phyloP scores from a whole-genome alignment of 2,797 vertebrate genomes.

The Acropternis orthonyx region DNA sequence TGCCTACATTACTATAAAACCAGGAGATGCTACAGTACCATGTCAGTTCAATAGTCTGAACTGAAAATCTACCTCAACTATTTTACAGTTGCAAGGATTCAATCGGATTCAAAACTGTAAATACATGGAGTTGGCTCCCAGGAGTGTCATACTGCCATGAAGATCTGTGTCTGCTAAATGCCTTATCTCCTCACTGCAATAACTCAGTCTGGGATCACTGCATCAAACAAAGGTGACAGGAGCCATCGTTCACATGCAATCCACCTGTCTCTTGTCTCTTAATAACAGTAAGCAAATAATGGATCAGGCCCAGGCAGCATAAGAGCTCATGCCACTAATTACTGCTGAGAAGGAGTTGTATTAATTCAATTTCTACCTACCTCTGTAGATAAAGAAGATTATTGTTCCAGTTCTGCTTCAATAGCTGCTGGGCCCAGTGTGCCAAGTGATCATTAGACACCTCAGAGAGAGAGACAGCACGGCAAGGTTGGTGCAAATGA shows the following conservation, averaged over 20 bases:
- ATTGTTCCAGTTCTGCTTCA: not conserved
- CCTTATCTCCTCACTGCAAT: not conserved
- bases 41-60: not conserved
- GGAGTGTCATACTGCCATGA: not conserved
- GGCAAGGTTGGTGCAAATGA: not conserved
- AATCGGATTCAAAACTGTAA: not conserved
- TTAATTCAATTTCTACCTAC: not conserved
- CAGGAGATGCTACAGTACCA: not conserved
- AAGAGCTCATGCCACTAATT: not conserved
- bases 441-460: not conserved
- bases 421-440: not conserved
- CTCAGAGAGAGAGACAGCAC: not conserved
- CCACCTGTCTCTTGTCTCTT: not conserved
- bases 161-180: not conserved
- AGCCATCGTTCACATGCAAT: not conserved
- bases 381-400: constrained; percentile 9
- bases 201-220: not conserved
- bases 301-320: not conserved
- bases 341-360: not conserved
- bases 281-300: not conserved
- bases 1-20: not conserved
- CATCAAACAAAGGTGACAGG: not conserved
- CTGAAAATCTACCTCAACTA: not conserved
- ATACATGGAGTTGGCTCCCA: not conserved
- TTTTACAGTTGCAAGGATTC: not conserved